A percentile compares a stretch with the other conserved stretches of the same genome.
Evolutionary conservation across 92 coral and sea anemone genomes (phyloP).

Genomic region (Paramuricea clavata): DNA sequence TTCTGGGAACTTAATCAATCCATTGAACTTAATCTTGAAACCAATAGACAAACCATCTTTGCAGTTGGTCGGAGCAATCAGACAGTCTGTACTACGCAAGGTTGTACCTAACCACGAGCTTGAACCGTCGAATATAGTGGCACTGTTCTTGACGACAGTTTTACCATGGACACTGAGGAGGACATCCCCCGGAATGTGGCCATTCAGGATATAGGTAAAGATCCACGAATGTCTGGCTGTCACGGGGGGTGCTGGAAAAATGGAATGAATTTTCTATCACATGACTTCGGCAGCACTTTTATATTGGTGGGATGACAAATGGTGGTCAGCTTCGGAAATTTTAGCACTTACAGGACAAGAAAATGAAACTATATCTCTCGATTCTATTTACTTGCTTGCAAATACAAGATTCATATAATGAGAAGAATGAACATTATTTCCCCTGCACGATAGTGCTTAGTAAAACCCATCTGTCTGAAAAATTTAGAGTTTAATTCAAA

Average conservation of each 20-base stretch:
- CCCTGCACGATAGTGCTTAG: too few species aligned
- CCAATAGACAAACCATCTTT: slow-evolving; percentile 83
- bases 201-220: slow-evolving; percentile 63
- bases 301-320: too few species aligned
- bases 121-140: slow-evolving; percentile 78
- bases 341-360: background rate
- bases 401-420: background rate
- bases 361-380: background rate
- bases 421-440: too few species aligned
- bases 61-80: slow-evolving; percentile 78
- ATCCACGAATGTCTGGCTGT: slow-evolving; percentile 80
- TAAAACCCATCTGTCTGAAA: background rate
- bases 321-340: too few species aligned
- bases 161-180: slow-evolving; percentile 74
- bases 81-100: slow-evolving; percentile 70
- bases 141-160: slow-evolving; percentile 64
- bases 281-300: background rate
- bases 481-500: background rate
- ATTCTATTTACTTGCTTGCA: background rate
- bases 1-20: slow-evolving; percentile 53
- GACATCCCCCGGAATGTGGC: slow-evolving; percentile 70
- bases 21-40: slow-evolving; percentile 72
- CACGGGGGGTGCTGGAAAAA: slow-evolving; percentile 85
- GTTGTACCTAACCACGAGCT: slow-evolving; percentile 73
- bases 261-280: background rate